phyloP scores from a whole-genome alignment of 2,888 invertebrate genomes.

The Poecilobothrus nobilitatus region DNA sequence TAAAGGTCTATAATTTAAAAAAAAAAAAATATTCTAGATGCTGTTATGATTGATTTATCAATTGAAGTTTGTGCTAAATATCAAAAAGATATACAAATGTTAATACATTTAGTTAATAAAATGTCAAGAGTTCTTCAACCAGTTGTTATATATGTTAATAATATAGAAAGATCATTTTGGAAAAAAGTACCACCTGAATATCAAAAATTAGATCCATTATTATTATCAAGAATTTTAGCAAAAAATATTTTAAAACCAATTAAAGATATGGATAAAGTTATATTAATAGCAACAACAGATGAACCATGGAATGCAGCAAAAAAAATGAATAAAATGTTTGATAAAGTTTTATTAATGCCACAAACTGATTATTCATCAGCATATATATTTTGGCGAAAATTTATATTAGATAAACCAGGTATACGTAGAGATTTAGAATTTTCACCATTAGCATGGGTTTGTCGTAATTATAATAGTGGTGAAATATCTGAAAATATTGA shows the following conservation, averaged over 20 bases:
- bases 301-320: slow-evolving; percentile 47
- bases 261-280: slow-evolving; percentile 48
- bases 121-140: slow-evolving; percentile 54
- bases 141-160: slow-evolving; percentile 50
- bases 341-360: slow-evolving; percentile 36
- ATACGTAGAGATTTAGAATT: slow-evolving; percentile 27
- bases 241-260: slow-evolving; percentile 48
- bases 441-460: slow-evolving; percentile 34
- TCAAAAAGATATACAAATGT: slow-evolving; percentile 53
- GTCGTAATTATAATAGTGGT: slow-evolving; percentile 37
- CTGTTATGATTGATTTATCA: slow-evolving; percentile 57
- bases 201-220: slow-evolving; percentile 44
- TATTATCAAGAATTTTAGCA: slow-evolving; percentile 47
- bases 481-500: slow-evolving; percentile 36
- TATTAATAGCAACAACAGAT: slow-evolving; percentile 48
- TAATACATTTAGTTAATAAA: slow-evolving; percentile 55
- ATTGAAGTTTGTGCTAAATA: slow-evolving; percentile 53
- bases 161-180: slow-evolving; percentile 50
- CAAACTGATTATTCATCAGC: slow-evolving; percentile 39
- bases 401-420: slow-evolving; percentile 29
- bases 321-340: slow-evolving; percentile 33
- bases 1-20: too few species aligned
- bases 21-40: slow-evolving; percentile 32
- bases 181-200: slow-evolving; percentile 43
- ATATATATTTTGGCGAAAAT: slow-evolving; percentile 33